Conservation (phyloP, 2,888 invertebrate genomes). For the Belgica antarctica region DNA sequence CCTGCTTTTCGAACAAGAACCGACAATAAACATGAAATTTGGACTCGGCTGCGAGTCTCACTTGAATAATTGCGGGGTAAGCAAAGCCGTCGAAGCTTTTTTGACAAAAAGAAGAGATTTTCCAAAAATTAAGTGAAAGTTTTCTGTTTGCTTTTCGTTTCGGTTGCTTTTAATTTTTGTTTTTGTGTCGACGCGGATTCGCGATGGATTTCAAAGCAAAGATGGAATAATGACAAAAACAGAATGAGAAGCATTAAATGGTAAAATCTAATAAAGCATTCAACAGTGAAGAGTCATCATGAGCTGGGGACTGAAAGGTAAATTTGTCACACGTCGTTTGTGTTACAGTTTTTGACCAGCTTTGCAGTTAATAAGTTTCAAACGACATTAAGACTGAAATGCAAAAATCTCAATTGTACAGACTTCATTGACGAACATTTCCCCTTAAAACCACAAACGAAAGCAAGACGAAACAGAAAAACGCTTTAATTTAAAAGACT, state of each 20-base stretch:
- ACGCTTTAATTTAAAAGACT: conserved; percentile 4
- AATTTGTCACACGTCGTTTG: background rate
- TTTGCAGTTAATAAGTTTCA: too few species aligned
- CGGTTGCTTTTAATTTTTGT: conserved; percentile 4
- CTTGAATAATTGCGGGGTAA: background rate
- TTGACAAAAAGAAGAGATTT: background rate
- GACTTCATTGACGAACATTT: background rate
- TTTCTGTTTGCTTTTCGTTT: background rate
- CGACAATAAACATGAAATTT: too few species aligned
- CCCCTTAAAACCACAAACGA: background rate
- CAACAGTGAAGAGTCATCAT: too few species aligned
- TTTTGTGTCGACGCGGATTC: background rate
- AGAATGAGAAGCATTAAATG: background rate
- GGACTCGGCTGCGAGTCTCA: background rate
- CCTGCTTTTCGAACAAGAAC: background rate
- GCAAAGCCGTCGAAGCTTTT: background rate
- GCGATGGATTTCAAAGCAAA: background rate
- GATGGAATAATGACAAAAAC: conserved; percentile 4
- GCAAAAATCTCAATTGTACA: background rate
- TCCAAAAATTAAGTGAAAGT: conserved; percentile 7
- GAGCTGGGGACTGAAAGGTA: too few species aligned
- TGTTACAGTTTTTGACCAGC: background rate
- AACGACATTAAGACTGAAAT: too few species aligned
- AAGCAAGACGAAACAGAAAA: background rate
- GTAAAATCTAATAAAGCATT: background rate